A percentile compares a stretch with the other conserved stretches of the same genome.
Conservation (phyloP, 2,113 vertebrate species). For the Merops nubicus region DNA sequence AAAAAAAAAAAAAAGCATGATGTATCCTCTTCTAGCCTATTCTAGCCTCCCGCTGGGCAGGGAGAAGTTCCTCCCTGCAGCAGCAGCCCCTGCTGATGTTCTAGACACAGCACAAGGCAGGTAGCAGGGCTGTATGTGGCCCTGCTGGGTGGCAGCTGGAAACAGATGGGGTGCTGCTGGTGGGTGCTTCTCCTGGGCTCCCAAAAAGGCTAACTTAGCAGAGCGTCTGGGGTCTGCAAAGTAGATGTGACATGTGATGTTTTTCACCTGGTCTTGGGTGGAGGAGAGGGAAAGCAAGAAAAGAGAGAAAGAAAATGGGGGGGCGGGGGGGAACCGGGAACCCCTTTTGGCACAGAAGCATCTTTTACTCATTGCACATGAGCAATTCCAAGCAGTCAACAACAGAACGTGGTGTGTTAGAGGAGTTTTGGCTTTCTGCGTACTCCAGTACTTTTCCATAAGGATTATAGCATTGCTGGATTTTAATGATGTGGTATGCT, state of each 20-base stretch:
- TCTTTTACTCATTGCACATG: fast-evolving
- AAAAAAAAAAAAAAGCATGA: background rate
- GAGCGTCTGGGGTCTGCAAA: background rate
- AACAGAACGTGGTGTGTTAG: background rate
- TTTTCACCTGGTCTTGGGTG: background rate
- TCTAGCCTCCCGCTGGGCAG: background rate
- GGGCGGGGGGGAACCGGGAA: too few relatives aligned
- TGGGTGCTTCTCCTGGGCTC: background rate
- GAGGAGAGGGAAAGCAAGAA: background rate
- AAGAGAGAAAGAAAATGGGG: background rate
- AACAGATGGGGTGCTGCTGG: background rate
- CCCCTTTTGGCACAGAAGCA: background rate
- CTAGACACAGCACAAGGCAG: background rate
- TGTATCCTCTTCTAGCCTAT: background rate
- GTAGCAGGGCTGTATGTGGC: background rate
- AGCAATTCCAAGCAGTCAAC: background rate
- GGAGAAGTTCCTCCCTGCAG: fast-evolving
- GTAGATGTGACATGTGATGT: too few relatives aligned
- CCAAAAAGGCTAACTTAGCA: background rate
- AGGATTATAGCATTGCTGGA: background rate
- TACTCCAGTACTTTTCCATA: background rate
- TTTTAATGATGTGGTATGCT: background rate
- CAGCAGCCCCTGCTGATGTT: fast-evolving
- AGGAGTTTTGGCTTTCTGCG: background rate
- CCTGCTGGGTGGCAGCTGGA: background rate